Conservation (phyloP, 2,888 invertebrate species). For the Tolmerus cingulatus region DNA sequence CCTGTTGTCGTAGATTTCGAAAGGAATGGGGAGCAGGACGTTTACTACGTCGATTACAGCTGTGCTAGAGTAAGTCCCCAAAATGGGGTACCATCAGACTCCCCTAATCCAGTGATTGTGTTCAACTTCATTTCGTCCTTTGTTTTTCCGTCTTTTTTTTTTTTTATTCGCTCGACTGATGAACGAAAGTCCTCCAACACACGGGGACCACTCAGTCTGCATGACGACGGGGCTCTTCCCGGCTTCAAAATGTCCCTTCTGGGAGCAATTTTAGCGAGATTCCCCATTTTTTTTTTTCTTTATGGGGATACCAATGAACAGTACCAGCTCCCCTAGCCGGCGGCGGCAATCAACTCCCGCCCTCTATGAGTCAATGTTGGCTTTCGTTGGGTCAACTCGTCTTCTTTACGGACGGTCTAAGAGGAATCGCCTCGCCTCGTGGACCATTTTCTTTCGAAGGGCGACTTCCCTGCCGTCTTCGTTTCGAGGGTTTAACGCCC, state of each 20-base stretch:
- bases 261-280: conserved; percentile 16
- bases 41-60: not conserved
- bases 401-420: not conserved
- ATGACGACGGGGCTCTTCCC: not conserved
- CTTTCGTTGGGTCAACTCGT: not conserved
- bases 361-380: not conserved
- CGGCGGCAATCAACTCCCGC: not conserved
- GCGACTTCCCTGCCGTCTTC: not conserved
- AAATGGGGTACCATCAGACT: not conserved
- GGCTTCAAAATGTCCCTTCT: conserved; percentile 2
- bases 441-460: not conserved
- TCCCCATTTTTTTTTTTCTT: not conserved
- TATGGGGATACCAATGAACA: not conserved
- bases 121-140: not conserved
- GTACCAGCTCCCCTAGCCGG: not conserved
- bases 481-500: not conserved
- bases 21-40: not conserved
- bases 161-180: not conserved
- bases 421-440: not conserved
- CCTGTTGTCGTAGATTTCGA: not conserved
- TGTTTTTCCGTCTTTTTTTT: not conserved
- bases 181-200: not conserved
- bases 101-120: not conserved
- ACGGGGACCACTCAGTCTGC: not conserved
- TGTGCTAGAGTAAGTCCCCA: not conserved